Base-by-base conservation (phyloP, 2,888 invertebrate species). In the Clivina fossor region DNA sequence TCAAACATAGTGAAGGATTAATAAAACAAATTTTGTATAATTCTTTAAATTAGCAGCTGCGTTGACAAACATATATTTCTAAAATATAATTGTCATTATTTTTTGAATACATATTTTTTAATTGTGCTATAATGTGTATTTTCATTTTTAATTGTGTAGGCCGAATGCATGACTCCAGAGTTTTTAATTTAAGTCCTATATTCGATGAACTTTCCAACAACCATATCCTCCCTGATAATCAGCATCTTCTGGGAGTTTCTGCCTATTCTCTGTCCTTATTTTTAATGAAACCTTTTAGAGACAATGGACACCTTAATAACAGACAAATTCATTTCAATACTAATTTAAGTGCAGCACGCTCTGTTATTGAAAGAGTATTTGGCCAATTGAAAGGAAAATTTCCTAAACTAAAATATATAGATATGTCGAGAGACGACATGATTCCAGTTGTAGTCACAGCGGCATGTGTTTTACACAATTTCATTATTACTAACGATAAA, bases 131-230 rank as follows among this genome's bases (percentile, higher is more conserved):
- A n/a, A n/a, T n/a, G n/a, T n/a, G n/a, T n/a, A n/a, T n/a, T n/a
- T n/a, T n/a, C n/a, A n/a, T n/a, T n/a, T n/a, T n/a, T n/a, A n/a
- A n/a, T n/a, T n/a, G n/a, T n/a, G n/a, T n/a, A n/a, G 58, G 55
- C 2, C 49, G 50, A 1, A 40, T 59, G 44, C 56, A 60, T 22
- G 60, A 61, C 58, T 58, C 58, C 4, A 32, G 60, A 19, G 44
- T 60, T n/a, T 35, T 60, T 19, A 50, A 49, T 32, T 51, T 18
- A 18, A 60, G 58, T 13, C 49, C 53, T 9, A 1, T 60, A 9
- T 56, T 43, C 28, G n/a, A 54, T n/a, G 9, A 11, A 22, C n/a
- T 54, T 22, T 32, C 24, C 4, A 18, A 44, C 13, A 28, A 48
- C 18, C 24, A 11, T 15, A 8, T 55, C n/a, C 19, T 55, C 15